These are phyloP conservation scores for Hedychridium roseum DNA, from an alignment of 2,888 invertebrate species.

Conservation along the genomic window DNA sequence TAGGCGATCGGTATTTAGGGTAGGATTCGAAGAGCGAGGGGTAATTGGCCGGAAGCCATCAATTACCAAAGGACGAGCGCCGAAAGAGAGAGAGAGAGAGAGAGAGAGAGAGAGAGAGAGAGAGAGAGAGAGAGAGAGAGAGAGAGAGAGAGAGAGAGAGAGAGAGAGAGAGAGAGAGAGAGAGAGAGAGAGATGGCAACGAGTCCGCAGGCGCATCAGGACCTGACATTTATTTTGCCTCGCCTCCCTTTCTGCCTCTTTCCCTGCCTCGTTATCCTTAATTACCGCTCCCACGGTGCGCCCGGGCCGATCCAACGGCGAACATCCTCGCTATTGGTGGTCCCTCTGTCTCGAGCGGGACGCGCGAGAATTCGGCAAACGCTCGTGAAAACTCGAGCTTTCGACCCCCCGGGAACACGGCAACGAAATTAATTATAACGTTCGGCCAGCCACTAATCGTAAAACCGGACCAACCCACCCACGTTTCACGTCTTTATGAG, in stretches of 20 bases:
- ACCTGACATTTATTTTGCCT: constrained; percentile 1
- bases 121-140: constrained; percentile 9
- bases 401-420: too few species aligned
- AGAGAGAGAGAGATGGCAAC: not conserved
- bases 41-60: constrained; percentile 50
- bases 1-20: constrained; percentile 26
- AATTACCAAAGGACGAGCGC: constrained; percentile 37
- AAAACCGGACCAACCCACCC: too few species aligned
- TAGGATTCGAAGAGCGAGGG: constrained; percentile 34
- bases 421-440: too few species aligned
- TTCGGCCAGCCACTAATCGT: too few species aligned
- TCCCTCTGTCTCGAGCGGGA: too few species aligned
- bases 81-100: constrained; percentile 13
- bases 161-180: not conserved
- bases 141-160: not conserved
- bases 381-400: too few species aligned
- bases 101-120: constrained; percentile 13
- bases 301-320: constrained; percentile 15
- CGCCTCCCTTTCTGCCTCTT: not conserved
- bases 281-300: constrained; percentile 19
- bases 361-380: constrained; percentile 24
- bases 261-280: constrained; percentile 5
- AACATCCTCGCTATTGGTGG: constrained; percentile 25
- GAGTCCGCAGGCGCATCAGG: not conserved
- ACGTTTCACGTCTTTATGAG: too few species aligned